Conservation (phyloP, 2,113 vertebrate species). For the Leptobrachium leishanense region DNA sequence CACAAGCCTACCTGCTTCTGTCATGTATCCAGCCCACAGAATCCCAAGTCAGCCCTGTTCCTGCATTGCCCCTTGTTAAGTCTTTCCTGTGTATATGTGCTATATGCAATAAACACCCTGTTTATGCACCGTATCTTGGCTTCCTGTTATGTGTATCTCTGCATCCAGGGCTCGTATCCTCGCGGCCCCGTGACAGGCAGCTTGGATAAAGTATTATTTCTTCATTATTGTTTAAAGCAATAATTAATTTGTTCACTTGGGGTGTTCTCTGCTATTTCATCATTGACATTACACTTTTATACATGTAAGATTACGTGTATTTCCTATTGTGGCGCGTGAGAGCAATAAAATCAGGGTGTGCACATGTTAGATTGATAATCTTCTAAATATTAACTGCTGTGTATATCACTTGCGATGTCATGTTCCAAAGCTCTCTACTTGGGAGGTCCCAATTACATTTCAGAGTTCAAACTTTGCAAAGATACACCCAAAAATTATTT, state of each 20-base stretch:
- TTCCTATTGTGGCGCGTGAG: constrained; percentile 11
- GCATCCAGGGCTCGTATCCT: no score
- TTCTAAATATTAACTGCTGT: not conserved
- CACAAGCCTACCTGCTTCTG: no score
- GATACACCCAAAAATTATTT: not conserved
- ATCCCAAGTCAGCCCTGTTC: no score
- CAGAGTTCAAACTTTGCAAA: not conserved
- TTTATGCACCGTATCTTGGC: no score
- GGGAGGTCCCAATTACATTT: constrained; percentile 30
- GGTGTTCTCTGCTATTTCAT: constrained; percentile 25
- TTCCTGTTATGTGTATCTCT: no score
- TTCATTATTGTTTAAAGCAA: constrained; percentile 8
- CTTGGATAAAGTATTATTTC: no score
- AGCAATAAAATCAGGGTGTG: constrained; percentile 9
- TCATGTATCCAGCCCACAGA: no score
- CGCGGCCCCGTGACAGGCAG: no score
- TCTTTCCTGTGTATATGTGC: no score
- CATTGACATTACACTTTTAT: not conserved
- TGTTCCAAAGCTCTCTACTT: not conserved
- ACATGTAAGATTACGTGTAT: constrained; percentile 11
- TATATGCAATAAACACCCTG: no score
- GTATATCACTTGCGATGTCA: constrained; percentile 17
- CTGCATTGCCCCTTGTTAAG: no score
- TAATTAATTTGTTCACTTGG: constrained; percentile 26
- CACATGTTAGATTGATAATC: not conserved